A percentile compares a stretch with the other conserved stretches of the same genome.
Evolutionary conservation across 2,113 vertebrate species (phyloP).

Genomic region (Chloroceryle aenea): DNA sequence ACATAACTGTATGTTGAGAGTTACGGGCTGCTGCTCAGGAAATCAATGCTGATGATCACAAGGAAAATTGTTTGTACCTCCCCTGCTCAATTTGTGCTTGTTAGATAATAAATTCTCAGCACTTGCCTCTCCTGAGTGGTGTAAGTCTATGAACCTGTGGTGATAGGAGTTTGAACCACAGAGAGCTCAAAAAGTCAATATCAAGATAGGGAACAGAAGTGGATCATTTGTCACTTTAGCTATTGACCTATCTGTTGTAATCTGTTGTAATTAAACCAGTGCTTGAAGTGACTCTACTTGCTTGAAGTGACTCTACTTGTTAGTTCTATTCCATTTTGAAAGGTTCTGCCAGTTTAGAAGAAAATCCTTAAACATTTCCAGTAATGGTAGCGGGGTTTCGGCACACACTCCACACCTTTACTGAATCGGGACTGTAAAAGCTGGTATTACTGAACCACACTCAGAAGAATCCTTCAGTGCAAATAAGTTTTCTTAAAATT

Average conservation of each 20-base stretch:
- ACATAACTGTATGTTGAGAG: background rate
- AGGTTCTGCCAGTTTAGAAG: background rate
- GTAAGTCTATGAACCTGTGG: background rate
- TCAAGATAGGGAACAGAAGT: background rate
- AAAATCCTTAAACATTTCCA: background rate
- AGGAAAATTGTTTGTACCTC: background rate
- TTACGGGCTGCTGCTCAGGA: background rate
- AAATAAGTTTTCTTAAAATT: background rate
- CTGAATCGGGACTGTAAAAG: background rate
- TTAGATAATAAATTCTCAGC: background rate
- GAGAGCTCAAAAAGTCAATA: rapidly evolving
- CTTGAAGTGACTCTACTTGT: too few relatives aligned
- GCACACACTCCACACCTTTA: background rate
- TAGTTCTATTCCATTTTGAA: background rate
- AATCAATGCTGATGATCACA: background rate
- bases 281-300: background rate
- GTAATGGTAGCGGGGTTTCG: background rate
- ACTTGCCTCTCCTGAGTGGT: background rate
- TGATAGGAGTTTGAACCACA: background rate
- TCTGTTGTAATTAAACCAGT: background rate
- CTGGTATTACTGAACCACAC: background rate
- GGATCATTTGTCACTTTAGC: background rate
- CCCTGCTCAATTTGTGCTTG: background rate
- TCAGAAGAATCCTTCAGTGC: background rate
- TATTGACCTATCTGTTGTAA: background rate